phyloP scores from a whole-genome alignment of 2,797 vertebrate species.

The Pyrrhura leucotis region DNA sequence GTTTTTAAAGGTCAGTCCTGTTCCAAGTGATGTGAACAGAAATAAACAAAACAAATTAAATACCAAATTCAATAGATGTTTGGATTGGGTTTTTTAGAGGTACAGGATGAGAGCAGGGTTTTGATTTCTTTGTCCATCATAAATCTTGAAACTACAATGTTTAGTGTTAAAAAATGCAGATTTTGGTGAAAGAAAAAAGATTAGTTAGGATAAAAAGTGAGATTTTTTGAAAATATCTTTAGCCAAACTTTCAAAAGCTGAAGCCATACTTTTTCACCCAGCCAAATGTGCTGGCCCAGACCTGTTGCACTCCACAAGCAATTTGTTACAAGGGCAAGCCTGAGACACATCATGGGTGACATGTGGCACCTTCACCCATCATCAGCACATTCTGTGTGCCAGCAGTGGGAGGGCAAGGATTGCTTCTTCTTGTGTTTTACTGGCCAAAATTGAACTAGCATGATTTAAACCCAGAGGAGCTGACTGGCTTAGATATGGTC shows the following conservation, averaged over 20 bases:
- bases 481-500: not conserved
- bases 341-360: not conserved
- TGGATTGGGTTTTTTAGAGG: not conserved
- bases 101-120: not conserved
- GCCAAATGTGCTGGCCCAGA: not conserved
- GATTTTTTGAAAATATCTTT: rapidly evolving
- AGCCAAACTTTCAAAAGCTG: not conserved
- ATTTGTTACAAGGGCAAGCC: not conserved
- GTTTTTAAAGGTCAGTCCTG: not conserved
- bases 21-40: not conserved
- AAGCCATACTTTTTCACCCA: not conserved
- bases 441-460: not conserved
- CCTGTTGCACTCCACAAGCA: not conserved
- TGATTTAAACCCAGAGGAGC: not conserved
- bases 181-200: not conserved
- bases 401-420: not conserved
- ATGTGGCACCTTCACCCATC: not conserved
- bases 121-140: not conserved
- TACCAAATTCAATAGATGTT: not conserved
- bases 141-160: not conserved
- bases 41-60: not conserved
- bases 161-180: not conserved
- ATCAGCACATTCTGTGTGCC: rapidly evolving
- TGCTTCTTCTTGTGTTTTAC: not conserved
- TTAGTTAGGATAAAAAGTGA: not conserved